Conservation (phyloP, 2,113 vertebrate species). For the Orycteropus afer region DNA sequence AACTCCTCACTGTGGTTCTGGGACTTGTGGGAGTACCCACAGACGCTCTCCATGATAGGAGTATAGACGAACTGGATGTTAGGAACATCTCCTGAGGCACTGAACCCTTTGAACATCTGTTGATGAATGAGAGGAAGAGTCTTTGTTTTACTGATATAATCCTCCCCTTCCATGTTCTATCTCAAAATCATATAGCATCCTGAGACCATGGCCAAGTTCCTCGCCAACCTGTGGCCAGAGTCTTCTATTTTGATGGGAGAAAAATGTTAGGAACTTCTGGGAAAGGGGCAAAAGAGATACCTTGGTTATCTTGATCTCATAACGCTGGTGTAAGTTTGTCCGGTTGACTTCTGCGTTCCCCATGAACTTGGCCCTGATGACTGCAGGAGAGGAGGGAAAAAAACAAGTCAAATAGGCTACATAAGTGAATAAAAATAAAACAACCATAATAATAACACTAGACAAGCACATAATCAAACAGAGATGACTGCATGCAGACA, state of each 20-base stretch:
- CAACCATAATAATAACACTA: neutral
- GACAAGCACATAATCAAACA: neutral
- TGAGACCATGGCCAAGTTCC: constrained; percentile 28
- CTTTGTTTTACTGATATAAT: constrained; percentile 44
- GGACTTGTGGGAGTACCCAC: constrained; percentile 75
- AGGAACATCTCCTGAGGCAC: neutral
- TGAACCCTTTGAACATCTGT: constrained; percentile 82
- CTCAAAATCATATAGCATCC: constrained; percentile 24
- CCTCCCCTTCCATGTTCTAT: constrained; percentile 51
- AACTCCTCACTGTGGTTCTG: constrained; percentile 77
- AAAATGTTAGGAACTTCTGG: constrained; percentile 15
- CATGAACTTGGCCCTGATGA: constrained; percentile 81
- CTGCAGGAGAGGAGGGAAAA: constrained; percentile 57
- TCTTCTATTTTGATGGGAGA: neutral
- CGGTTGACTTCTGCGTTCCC: constrained; percentile 47
- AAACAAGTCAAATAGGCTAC: constrained; percentile 22
- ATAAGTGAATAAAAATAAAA: constrained; percentile 10
- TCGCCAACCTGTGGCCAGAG: neutral
- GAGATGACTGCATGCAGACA: neutral
- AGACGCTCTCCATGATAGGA: constrained; percentile 77
- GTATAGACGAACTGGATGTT: constrained; percentile 74
- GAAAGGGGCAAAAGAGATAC: constrained; percentile 61
- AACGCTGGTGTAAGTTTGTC: constrained; percentile 58
- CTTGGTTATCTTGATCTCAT: constrained; percentile 83
- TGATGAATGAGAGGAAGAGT: constrained; percentile 5